phyloP scores from a whole-genome alignment of 1,140 invertebrate genomes.

The Pseudomyrmex sp. region DNA sequence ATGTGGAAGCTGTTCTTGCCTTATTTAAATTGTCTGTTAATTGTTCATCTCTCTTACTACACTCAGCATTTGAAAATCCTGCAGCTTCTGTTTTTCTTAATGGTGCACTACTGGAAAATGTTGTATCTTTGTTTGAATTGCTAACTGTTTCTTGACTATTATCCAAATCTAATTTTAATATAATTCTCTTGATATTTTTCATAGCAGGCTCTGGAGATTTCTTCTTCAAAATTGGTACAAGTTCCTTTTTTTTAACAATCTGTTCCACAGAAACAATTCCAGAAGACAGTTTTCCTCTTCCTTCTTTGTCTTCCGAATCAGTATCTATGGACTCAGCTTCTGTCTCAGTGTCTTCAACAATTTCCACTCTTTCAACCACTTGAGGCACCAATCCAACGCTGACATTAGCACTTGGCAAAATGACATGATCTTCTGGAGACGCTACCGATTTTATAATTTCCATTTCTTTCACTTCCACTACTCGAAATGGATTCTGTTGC shows the following conservation, averaged over 20 bases:
- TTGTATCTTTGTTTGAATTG: constrained; percentile 19
- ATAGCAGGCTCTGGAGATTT: constrained; percentile 50
- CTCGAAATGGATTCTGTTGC: constrained; percentile 81
- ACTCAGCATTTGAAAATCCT: constrained; percentile 19
- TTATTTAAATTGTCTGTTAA: constrained; percentile 73
- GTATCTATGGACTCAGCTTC: constrained; percentile 86
- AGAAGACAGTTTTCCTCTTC: constrained; percentile 40
- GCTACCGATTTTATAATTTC: constrained; percentile 86
- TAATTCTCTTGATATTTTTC: constrained; percentile 69
- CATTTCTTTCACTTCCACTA: constrained; percentile 87
- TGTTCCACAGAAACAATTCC: constrained; percentile 2
- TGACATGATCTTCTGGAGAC: constrained; percentile 82
- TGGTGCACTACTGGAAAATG: background rate
- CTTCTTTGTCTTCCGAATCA: constrained; percentile 84
- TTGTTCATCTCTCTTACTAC: constrained; percentile 67
- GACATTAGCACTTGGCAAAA: constrained; percentile 80
- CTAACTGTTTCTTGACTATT: background rate
- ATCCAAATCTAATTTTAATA: constrained; percentile 65
- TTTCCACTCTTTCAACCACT: constrained; percentile 85
- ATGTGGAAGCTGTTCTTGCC: constrained; percentile 63
- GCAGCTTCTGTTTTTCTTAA: constrained; percentile 39
- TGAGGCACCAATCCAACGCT: constrained; percentile 82
- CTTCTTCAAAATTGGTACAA: constrained; percentile 75
- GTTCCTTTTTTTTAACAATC: constrained; percentile 69
- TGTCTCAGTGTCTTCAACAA: constrained; percentile 86